phyloP scores from a whole-genome alignment of 1,140 invertebrate genomes.

The Drosophila nebulosa region DNA sequence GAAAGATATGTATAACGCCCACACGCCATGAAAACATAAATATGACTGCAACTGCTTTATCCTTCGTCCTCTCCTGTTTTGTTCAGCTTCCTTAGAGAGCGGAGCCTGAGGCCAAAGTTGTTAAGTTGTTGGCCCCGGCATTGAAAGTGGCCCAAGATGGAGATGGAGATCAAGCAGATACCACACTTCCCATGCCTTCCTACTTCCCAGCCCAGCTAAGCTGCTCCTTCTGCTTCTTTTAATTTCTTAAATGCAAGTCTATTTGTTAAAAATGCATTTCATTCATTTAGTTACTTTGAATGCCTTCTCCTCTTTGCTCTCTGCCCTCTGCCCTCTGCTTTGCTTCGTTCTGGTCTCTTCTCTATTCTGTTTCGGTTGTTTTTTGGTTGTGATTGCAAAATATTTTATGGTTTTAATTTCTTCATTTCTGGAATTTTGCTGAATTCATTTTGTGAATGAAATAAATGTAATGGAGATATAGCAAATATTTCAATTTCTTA shows the following conservation, averaged over 20 bases:
- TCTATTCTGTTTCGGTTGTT: slow-evolving; percentile 13
- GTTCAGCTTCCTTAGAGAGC: neutral
- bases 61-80: neutral
- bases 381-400: slow-evolving; percentile 66
- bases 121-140: slow-evolving; percentile 44
- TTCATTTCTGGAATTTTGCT: neutral
- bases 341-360: slow-evolving; percentile 7
- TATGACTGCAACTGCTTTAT: slow-evolving; percentile 15
- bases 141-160: slow-evolving; percentile 26
- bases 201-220: no score
- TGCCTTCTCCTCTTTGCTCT: slow-evolving; percentile 34
- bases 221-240: neutral
- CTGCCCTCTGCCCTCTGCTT: slow-evolving; percentile 38
- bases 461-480: neutral
- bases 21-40: slow-evolving; percentile 39
- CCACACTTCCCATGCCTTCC: no score
- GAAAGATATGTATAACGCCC: slow-evolving; percentile 8
- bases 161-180: slow-evolving; percentile 9
- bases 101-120: slow-evolving; percentile 24
- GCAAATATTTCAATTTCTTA: neutral
- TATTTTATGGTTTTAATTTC: slow-evolving; percentile 77
- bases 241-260: slow-evolving; percentile 42
- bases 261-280: slow-evolving; percentile 25
- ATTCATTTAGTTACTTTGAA: slow-evolving; percentile 43
- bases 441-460: neutral